phyloP scores from a whole-genome alignment of 2,113 vertebrate species.

The Nerophis ophidion region DNA sequence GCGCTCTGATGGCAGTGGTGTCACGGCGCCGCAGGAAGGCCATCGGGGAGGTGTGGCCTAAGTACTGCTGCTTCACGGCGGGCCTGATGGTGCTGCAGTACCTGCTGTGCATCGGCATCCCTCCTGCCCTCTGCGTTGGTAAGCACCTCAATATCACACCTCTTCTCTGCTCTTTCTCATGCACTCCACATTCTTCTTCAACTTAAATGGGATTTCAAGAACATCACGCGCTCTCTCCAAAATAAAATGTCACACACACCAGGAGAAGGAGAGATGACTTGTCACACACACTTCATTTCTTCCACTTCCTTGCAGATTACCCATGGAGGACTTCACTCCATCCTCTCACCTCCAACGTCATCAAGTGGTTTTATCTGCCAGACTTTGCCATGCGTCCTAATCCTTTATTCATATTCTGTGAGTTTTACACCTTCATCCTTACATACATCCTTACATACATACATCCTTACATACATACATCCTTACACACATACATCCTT shows the following conservation, averaged over 20 bases:
- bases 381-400: constrained; percentile 72
- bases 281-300: background rate
- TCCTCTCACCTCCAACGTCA: constrained; percentile 69
- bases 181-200: too few relatives aligned
- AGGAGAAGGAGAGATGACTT: background rate
- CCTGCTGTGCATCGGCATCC: constrained; percentile 72
- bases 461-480: too few relatives aligned
- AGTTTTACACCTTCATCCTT: constrained; percentile 24
- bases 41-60: constrained; percentile 77
- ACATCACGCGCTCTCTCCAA: too few relatives aligned
- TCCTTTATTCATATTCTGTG: constrained; percentile 72
- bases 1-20: constrained; percentile 67
- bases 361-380: constrained; percentile 76
- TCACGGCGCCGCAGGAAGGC: constrained; percentile 70
- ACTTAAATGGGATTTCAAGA: too few relatives aligned
- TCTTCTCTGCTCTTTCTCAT: too few relatives aligned
- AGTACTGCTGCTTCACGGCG: constrained; percentile 75
- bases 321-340: constrained; percentile 67
- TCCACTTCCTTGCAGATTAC: constrained; percentile 61
- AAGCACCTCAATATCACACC: background rate
- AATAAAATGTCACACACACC: too few relatives aligned
- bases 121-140: constrained; percentile 72
- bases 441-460: background rate
- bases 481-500: too few relatives aligned
- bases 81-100: constrained; percentile 71